Evolutionary conservation across 2,888 invertebrate species (phyloP).

Genomic region (Nebria brevicollis): DNA sequence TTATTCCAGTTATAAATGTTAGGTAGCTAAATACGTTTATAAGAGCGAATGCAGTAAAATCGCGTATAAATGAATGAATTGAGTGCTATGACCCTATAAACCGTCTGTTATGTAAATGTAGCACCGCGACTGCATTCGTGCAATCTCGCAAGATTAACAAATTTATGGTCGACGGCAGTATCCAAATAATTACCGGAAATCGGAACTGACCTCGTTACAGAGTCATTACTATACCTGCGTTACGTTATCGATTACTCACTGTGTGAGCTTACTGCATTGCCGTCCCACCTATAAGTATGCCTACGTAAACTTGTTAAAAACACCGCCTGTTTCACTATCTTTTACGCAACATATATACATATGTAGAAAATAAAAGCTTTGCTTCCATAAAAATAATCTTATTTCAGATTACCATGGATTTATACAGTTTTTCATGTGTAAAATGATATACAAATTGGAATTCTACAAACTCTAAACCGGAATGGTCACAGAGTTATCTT

Average conservation of each 20-base stretch:
- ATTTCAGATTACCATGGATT: too few species aligned
- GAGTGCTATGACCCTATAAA: not conserved
- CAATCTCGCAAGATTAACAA: not conserved
- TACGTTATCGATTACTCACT: not conserved
- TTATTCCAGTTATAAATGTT: too few species aligned
- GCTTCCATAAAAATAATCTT: too few species aligned
- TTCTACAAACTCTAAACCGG: too few species aligned
- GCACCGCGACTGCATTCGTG: not conserved
- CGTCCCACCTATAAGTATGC: not conserved
- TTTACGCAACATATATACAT: too few species aligned
- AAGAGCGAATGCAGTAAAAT: not conserved
- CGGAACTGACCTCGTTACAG: not conserved
- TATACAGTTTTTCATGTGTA: too few species aligned
- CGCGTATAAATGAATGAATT: not conserved
- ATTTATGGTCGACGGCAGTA: not conserved
- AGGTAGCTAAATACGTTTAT: too few species aligned
- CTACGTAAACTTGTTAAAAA: too few species aligned
- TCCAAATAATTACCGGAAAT: not conserved
- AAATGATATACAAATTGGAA: too few species aligned
- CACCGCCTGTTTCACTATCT: too few species aligned
- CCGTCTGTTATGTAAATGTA: not conserved
- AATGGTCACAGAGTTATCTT: too few species aligned
- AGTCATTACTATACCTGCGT: not conserved
- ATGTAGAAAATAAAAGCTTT: too few species aligned
- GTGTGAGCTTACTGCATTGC: not conserved